Base-by-base conservation (phyloP, 2,797 vertebrate genomes). In the Periophthalmus magnuspinnatus region DNA sequence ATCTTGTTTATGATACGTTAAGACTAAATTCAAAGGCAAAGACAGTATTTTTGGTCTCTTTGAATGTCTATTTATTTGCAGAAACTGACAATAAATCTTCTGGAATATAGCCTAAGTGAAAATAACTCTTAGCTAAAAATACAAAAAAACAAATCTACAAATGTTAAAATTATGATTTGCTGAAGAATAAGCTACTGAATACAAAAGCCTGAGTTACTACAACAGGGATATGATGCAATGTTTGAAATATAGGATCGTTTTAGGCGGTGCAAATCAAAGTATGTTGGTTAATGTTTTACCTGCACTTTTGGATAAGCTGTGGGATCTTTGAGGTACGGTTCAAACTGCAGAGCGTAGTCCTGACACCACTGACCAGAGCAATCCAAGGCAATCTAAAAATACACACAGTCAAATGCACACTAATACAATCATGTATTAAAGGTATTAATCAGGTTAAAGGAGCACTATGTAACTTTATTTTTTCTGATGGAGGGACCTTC, bases 321-420 rank as follows among this genome's bases (percentile, higher is more conserved):
- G 2, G 96, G 96, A 78, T 98, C 97, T 86, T 93, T 97, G n/a
- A 99, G 92, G 78, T 99, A 98, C 1, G 97, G 97, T 71, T 99
- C 97, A 47, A 95, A 95, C 54, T 93, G 88, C 11, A 94, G 94
- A 0, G 82, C 86, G 55, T 98, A 99, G 9, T 91, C 82, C 38
- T 93, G 93, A 88, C 95, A 97, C 78, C 93, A 90, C 65, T 94
- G 88, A 48, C 92, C 88, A 5, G 95, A 93, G 81, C 96, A 98
- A 72, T 98, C 96, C 90, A 98, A 90, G 67, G 91, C 95, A 72
- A 97, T 92, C 96, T 97, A 65, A 69, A 32, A 83, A 81, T 36
- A 82, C 45, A 77, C 55, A 77, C 9, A 62, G 36, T 32, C 14
- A 65, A n/a, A 71, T 67, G 21, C 5, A 28, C 28, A 28, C 28